Evolutionary conservation across 2,888 invertebrate genomes (phyloP), one percentile per base, ranked within the genome.

Genomic region (Melinaea marsaeus): DNA sequence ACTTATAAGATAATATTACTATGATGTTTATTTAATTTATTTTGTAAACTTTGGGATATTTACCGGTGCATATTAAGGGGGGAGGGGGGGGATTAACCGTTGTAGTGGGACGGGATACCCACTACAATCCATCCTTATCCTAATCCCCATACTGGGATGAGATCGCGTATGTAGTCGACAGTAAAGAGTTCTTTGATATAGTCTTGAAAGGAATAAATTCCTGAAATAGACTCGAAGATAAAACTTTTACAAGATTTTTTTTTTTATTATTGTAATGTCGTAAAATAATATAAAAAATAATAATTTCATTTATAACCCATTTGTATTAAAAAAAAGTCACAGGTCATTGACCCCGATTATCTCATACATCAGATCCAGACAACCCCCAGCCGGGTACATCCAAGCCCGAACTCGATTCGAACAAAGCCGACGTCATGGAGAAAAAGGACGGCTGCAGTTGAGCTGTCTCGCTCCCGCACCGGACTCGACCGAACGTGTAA

Each of bases 401-500:
- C 48, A 84, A 81, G 73, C 72, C 75, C 45, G 83, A 85, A 60
- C 67, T 78, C 35, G 78, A 78, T 48, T 69, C 69, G 32, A 79
- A 75, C 64, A 82, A 82, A 69, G 73, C 70, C 42, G 82, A 78
- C 60, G 80, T 83, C 55, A 62, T 76, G 63, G 66, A 73, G 64
- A 83, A 82, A 63, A 81, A 82, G 72, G 83, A 83, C 66, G 78
- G 77, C 69, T 82, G 83, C 77, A 90, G 90, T 84, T 90, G 90
- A 90, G 84, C 88, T 82, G 78, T 71, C 75, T 79, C 72, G 60
- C 71, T 62, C 68, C 59, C 79, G 68, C 74, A 71, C 73, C 74
- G 84, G 87, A 86, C 85, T 85, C 79, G 81, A 83, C 88, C 88
- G 87, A 88, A 87, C 79, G 83, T 80, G 88, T 86, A 89, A 89